Evolutionary conservation across 2,888 invertebrate species (phyloP).

Genomic region (Hirtodrosophila trivittata): DNA sequence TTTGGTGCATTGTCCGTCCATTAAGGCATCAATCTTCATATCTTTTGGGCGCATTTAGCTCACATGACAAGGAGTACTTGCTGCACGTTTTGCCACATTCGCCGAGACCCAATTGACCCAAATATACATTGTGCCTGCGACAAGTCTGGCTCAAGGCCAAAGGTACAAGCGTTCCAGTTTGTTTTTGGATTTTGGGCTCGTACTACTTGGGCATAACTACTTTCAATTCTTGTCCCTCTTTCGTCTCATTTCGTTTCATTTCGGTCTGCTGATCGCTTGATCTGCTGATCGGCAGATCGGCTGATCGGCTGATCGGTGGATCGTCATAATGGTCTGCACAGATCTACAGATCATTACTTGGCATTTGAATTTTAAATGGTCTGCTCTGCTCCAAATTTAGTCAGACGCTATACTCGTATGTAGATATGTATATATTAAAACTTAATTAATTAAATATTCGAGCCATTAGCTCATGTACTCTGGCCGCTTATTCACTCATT

Average conservation of each 20-base stretch:
- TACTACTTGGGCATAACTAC: conserved; percentile 28
- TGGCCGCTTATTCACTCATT: conserved; percentile 9
- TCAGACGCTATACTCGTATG: conserved; percentile 31
- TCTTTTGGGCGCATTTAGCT: conserved; percentile 38
- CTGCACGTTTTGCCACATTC: conserved; percentile 41
- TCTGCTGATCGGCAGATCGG: conserved; percentile 4
- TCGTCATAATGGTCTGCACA: conserved; percentile 19
- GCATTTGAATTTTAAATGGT: conserved; percentile 54
- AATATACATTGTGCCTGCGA: conserved; percentile 62
- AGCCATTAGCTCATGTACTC: conserved; percentile 15
- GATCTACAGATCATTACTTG: conserved; percentile 14
- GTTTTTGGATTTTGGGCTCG: conserved; percentile 27
- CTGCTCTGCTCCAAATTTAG: conserved; percentile 59
- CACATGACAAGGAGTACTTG: conserved; percentile 49
- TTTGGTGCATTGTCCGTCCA: conserved; percentile 31
- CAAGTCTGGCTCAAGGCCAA: conserved; percentile 50
- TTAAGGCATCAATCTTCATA: conserved; percentile 65
- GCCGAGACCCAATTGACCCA: conserved; percentile 67
- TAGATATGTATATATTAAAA: conserved; percentile 28
- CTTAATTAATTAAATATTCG: conserved; percentile 40
- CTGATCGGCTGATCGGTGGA: not conserved
- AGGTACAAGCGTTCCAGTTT: conserved; percentile 32
- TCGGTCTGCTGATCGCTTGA: not conserved
- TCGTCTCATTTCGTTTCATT: conserved; percentile 5
- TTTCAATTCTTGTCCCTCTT: conserved; percentile 28